A percentile compares a stretch with the other conserved stretches of the same genome.
Evolutionary conservation across 2,797 vertebrate species (phyloP).

Genomic region (Oceanodroma leucorhoa): DNA sequence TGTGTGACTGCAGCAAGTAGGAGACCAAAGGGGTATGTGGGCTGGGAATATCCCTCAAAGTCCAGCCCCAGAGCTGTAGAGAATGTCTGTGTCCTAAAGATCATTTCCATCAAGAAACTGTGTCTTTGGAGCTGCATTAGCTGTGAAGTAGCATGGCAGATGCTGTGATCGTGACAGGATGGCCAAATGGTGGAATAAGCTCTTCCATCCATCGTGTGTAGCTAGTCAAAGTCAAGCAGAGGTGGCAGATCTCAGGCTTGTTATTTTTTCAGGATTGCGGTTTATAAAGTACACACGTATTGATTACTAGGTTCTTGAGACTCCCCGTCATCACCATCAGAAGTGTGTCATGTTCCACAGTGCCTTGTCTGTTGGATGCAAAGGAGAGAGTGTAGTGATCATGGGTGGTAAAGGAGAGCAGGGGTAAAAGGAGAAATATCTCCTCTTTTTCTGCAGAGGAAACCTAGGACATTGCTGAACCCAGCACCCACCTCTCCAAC

Average conservation of each 20-base stretch:
- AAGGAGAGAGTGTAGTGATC: constrained; percentile 24
- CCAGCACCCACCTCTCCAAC: constrained; percentile 93
- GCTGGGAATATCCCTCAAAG: constrained; percentile 30
- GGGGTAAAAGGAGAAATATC: constrained; percentile 70
- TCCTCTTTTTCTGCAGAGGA: constrained; percentile 85
- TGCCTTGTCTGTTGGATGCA: constrained; percentile 52
- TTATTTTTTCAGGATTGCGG: neutral
- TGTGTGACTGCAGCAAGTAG: constrained; percentile 40
- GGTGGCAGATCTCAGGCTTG: constrained; percentile 22
- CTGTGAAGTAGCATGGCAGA: constrained; percentile 10
- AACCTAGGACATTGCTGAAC: constrained; percentile 89
- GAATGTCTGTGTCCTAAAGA: constrained; percentile 42
- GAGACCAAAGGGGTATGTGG: neutral
- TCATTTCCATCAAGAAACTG: constrained; percentile 9
- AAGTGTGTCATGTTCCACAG: constrained; percentile 36
- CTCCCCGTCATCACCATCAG: constrained; percentile 46
- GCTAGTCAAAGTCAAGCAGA: neutral
- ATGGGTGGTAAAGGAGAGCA: constrained; percentile 22
- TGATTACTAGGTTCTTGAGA: neutral
- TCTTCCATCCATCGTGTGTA: neutral
- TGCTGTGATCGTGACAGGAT: neutral
- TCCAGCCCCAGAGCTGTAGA: constrained; percentile 17
- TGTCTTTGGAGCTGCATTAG: constrained; percentile 15
- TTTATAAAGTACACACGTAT: neutral
- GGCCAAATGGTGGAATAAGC: neutral